Evolutionary conservation across 2,888 invertebrate genomes (phyloP).

Genomic region (Neoascia interrupta): DNA sequence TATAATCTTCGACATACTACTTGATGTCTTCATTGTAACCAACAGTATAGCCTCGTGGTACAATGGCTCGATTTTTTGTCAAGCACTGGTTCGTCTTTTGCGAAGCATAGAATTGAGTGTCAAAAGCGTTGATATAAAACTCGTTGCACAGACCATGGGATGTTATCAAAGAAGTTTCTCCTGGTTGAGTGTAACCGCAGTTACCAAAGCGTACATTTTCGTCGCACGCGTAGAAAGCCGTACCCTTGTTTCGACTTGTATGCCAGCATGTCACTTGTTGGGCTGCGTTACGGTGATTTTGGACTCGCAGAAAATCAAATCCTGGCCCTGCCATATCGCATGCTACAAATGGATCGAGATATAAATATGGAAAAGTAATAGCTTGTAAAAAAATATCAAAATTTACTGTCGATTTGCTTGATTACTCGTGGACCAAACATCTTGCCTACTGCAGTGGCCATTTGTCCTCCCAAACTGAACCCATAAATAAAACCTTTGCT

Average conservation of each 20-base stretch:
- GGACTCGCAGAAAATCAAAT: slow-evolving; percentile 74
- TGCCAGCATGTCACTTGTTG: slow-evolving; percentile 78
- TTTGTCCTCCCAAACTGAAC: slow-evolving; percentile 78
- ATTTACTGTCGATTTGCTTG: slow-evolving; percentile 77
- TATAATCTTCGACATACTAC: slow-evolving; percentile 59
- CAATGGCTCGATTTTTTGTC: slow-evolving; percentile 70
- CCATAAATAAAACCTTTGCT: slow-evolving; percentile 76
- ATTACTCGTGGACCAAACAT: slow-evolving; percentile 72
- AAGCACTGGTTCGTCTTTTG: slow-evolving; percentile 73
- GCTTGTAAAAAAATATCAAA: background rate
- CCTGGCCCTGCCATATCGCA: slow-evolving; percentile 79
- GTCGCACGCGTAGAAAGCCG: slow-evolving; percentile 76
- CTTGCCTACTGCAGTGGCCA: slow-evolving; percentile 76
- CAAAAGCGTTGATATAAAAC: slow-evolving; percentile 77
- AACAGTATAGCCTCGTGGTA: slow-evolving; percentile 76
- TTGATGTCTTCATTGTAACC: slow-evolving; percentile 76
- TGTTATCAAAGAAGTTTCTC: slow-evolving; percentile 70
- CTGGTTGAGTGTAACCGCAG: slow-evolving; percentile 76
- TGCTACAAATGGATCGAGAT: slow-evolving; percentile 70
- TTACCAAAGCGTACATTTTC: slow-evolving; percentile 77
- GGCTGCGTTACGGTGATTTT: slow-evolving; percentile 75
- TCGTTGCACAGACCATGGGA: slow-evolving; percentile 77
- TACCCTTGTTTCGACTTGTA: slow-evolving; percentile 77
- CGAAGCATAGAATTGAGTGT: slow-evolving; percentile 76
- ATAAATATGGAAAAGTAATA: too few species aligned